phyloP scores from a whole-genome alignment of 2,113 vertebrate genomes.

The Lota lota region DNA sequence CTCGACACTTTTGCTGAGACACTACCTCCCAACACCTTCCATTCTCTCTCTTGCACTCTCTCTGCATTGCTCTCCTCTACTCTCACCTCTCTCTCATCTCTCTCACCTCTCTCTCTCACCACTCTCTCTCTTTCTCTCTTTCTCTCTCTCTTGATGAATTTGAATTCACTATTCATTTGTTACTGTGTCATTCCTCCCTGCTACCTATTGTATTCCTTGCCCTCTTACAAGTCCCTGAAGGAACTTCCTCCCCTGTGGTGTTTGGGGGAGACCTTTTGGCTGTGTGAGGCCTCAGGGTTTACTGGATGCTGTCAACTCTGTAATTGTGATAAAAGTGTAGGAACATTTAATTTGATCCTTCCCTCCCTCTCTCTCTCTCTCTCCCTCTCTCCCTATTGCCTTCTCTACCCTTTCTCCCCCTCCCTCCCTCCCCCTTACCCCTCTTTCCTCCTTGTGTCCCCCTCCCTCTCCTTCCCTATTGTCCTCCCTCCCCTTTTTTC shows the following conservation, averaged over 20 bases:
- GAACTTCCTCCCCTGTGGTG: too few species aligned
- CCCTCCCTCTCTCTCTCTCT: neutral
- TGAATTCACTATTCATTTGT: neutral
- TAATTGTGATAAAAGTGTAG: slow-evolving; percentile 11
- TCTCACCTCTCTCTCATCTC: too few species aligned
- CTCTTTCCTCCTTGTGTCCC: neutral
- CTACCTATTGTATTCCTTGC: too few species aligned
- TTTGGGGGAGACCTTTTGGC: too few species aligned
- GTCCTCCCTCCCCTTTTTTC: slow-evolving; percentile 1
- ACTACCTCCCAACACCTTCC: slow-evolving; percentile 29
- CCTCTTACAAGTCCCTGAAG: too few species aligned
- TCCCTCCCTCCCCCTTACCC: neutral
- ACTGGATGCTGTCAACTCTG: slow-evolving; percentile 6
- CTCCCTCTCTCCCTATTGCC: neutral
- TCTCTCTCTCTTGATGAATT: neutral
- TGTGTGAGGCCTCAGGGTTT: too few species aligned
- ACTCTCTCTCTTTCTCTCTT: too few species aligned
- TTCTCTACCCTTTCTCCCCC: slow-evolving; percentile 4
- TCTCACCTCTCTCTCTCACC: too few species aligned
- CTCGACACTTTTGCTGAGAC: slow-evolving; percentile 16
- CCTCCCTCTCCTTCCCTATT: slow-evolving; percentile 11
- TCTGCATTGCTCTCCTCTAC: neutral
- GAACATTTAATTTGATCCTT: neutral
- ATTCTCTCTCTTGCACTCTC: neutral
- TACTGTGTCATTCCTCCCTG: too few species aligned